phyloP scores from a whole-genome alignment of 2,113 vertebrate species.

The Regulus satrapa region DNA sequence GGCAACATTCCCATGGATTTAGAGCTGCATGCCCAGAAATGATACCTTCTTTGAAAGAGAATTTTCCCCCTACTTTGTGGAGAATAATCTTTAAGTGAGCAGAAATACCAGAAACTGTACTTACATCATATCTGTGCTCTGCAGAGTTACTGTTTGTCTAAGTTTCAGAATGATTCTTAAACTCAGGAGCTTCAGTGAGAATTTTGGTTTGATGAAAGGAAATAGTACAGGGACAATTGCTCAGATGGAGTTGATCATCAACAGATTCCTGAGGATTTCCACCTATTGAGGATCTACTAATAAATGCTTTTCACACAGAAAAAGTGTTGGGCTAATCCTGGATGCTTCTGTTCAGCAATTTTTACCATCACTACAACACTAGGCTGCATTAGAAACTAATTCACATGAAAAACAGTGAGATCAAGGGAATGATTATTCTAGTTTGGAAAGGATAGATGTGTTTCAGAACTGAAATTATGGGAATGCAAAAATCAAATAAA shows the following conservation, averaged over 20 bases:
- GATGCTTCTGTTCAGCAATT: not conserved
- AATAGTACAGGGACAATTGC: rapidly evolving
- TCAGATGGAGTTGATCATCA: not conserved
- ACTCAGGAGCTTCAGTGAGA: not conserved
- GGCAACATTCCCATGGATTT: not conserved
- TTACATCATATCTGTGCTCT: not conserved
- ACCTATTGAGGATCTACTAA: not conserved
- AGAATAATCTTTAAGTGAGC: not conserved
- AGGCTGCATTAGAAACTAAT: not conserved
- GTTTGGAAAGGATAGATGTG: not conserved
- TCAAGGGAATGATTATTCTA: not conserved
- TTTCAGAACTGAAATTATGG: not conserved
- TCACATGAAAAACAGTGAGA: not conserved
- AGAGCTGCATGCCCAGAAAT: not conserved
- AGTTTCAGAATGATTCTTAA: not conserved
- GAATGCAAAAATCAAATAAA: not conserved
- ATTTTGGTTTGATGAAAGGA: not conserved
- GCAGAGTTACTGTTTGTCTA: not conserved
- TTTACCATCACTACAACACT: not conserved
- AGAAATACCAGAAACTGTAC: not conserved
- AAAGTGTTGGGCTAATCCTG: not conserved
- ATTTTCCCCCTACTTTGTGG: not conserved
- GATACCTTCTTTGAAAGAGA: not conserved
- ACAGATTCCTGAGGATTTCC: not conserved
- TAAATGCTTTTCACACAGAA: not conserved